Base-by-base conservation (phyloP, 1,140 invertebrate species). In the Drosophila paulistorum region DNA sequence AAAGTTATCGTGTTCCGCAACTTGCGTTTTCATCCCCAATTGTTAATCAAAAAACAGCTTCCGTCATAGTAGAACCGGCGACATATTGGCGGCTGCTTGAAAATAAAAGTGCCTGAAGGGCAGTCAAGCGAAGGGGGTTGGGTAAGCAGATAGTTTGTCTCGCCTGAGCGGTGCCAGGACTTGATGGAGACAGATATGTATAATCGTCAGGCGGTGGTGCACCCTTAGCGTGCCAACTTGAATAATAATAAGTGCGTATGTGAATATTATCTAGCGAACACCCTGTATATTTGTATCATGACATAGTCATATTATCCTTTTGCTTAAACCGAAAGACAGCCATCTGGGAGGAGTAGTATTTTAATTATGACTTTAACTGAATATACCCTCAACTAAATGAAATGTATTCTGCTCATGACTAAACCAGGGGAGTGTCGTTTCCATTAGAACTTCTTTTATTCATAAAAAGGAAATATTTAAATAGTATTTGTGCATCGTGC, bases 91-190 rank as follows among this genome's bases (percentile, higher is more conserved):
- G 59, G 35, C 68, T 13, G n/a, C 48, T 39, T 65, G 37, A 59
- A 14, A 59, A 20, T 30, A 54, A 39, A 45, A 41, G 57, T 68
- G 65, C 62, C 55, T 23, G 7, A 13, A 20, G 54, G 51, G 30
- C 20, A 23, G 61, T 42, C 13, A 11, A n/a, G 39, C 57, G 30
- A 30, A 20, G 26, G 63, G 73, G 57, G 57, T 54, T 65, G 68
- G 62, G 69, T 66, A 64, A 73, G 74, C 58, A 71, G 73, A 77
- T 55, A 71, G 71, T 81, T 74, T 59, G 84, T 80, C 80, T 51
- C 83, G 83, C 71, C 83, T 62, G 70, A 68, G 42, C 67, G 84
- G 83, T 73, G 84, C 76, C 84, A 70, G 77, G 79, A 83, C 83
- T 35, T 58, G 55, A 65, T 79, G 83, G 83, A 68, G 84, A 71